phyloP scores from a whole-genome alignment of 2,797 vertebrate species.

The Scolopax rusticola region DNA sequence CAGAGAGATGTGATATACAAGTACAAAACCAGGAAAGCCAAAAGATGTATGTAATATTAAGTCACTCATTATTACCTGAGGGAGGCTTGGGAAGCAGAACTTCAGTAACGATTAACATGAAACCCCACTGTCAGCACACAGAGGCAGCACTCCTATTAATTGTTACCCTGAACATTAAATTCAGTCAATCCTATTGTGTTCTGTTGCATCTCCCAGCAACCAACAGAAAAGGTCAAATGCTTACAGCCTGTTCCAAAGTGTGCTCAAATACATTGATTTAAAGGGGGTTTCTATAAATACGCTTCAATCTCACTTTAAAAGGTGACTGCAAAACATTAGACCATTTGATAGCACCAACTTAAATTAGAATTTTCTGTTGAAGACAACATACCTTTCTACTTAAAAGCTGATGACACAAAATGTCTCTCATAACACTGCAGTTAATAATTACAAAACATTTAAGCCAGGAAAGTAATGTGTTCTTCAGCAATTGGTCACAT shows the following conservation, averaged over 20 bases:
- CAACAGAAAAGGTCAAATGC: neutral
- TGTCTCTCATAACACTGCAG: neutral
- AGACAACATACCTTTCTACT: constrained; percentile 31
- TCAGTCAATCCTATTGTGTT: constrained; percentile 43
- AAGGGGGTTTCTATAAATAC: neutral
- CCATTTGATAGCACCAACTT: neutral
- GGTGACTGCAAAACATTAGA: neutral
- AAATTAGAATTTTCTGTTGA: constrained; percentile 33
- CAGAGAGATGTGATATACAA: neutral
- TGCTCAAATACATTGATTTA: neutral
- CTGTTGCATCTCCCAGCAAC: neutral
- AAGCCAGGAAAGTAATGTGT: neutral
- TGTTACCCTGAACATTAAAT: constrained; percentile 62
- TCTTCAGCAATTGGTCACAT: constrained; percentile 41
- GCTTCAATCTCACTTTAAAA: neutral
- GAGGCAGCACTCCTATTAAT: constrained; percentile 53
- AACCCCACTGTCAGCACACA: constrained; percentile 34
- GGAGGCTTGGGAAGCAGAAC: constrained; percentile 11
- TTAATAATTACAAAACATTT: constrained; percentile 63
- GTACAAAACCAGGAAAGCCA: neutral
- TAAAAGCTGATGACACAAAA: neutral
- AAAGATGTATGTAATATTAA: neutral
- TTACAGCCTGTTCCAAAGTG: neutral
- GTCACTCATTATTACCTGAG: constrained; percentile 48
- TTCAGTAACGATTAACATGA: constrained; percentile 63